Base-by-base conservation (phyloP, 2,888 invertebrate genomes). In the Rutpela maculata region DNA sequence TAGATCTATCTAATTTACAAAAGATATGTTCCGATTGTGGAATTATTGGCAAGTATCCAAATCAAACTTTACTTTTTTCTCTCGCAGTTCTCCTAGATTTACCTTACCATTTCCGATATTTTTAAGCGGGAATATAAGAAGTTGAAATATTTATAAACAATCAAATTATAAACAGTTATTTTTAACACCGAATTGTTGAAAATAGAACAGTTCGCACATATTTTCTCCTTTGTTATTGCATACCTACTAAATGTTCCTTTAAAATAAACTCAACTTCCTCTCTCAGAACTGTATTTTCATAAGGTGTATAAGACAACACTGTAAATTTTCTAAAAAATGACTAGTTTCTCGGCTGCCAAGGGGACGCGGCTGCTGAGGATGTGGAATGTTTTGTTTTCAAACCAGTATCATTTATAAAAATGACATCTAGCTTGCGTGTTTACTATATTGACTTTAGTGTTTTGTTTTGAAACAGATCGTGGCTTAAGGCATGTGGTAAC, bases 271-370 rank as follows among this genome's bases (percentile, higher is more conserved):
- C 71, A 50, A 70, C 60, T 70, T 77, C 75, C 76, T 78, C 43
- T 72, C 65, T 17, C 11, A 19, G 22, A 38, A 35, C 60, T 38
- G 60, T 77, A 75, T 80, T 80, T 78, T 78, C 72, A 71, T 67
- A 78, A 76, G 73, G 75, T 78, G 75, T 73, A 63, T 74, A 77
- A 38, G 63, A 69, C 65, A 77, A 77, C 74, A 77, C 71, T 60
- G 22, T 67, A 70, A 70, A 60, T 76, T 78, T 75, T 74, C 59
- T 70, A 72, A 76, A 77, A 77, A 79, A 77, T 77, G 60, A 74
- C 75, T 65, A 75, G 74, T 78, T 78, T 71, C 78, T 75, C 67
- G 85, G 84, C n/a, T 74, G 74, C 76, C 68, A 69, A 62, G 66
- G 35, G 66, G 38, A 56, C 68, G 74, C 74, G 76, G 67, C 76